phyloP scores from a whole-genome alignment of 2,113 vertebrate genomes.

The Clarias magur region DNA sequence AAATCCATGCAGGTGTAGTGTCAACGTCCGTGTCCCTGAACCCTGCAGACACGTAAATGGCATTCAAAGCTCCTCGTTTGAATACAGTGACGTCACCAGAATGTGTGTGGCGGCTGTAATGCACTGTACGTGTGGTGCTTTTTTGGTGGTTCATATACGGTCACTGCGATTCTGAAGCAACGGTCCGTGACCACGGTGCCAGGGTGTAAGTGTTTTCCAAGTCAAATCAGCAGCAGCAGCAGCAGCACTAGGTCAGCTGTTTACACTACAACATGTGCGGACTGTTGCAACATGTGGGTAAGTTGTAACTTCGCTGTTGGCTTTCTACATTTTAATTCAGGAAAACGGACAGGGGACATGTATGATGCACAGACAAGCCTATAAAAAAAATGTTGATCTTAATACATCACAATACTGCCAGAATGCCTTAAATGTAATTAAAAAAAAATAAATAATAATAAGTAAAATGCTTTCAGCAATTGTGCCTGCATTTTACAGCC shows the following conservation, averaged over 20 bases:
- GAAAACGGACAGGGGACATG: neutral
- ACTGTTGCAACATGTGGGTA: slow-evolving; percentile 59
- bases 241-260: slow-evolving; percentile 63
- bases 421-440: too few species aligned
- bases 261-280: slow-evolving; percentile 65
- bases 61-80: slow-evolving; percentile 54
- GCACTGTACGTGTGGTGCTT: slow-evolving; percentile 56
- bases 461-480: neutral
- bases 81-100: slow-evolving; percentile 47
- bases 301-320: neutral
- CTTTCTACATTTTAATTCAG: slow-evolving; percentile 11
- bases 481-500: neutral
- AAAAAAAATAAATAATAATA: too few species aligned
- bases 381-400: slow-evolving; percentile 5
- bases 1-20: slow-evolving; percentile 43
- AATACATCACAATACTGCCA: neutral
- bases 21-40: slow-evolving; percentile 50
- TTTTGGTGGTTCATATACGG: slow-evolving; percentile 72
- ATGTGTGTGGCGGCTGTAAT: slow-evolving; percentile 27
- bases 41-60: slow-evolving; percentile 48
- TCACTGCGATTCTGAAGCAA: slow-evolving; percentile 72
- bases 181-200: slow-evolving; percentile 80
- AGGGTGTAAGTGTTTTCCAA: slow-evolving; percentile 74
- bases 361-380: neutral
- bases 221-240: slow-evolving; percentile 72